phyloP scores from a whole-genome alignment of 2,797 vertebrate species.

The Gymnopithys bicolor region DNA sequence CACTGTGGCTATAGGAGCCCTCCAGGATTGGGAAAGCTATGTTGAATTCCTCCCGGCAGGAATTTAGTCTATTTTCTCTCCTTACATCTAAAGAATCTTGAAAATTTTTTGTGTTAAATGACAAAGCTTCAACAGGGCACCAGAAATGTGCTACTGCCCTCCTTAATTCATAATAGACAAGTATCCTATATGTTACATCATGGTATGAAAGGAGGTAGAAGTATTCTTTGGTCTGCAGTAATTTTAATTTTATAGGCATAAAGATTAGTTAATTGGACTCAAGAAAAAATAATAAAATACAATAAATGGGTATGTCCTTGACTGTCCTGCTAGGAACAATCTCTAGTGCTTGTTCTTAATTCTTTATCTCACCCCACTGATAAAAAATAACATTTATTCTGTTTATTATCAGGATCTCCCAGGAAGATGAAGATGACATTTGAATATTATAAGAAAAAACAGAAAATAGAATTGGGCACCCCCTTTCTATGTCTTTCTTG shows the following conservation, averaged over 20 bases:
- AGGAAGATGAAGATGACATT: not conserved
- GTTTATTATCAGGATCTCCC: rapidly evolving
- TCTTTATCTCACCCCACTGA: not conserved
- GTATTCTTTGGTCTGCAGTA: not conserved
- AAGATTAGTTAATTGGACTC: not conserved
- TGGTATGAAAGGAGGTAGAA: not conserved
- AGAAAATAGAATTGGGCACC: not conserved
- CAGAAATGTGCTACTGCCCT: not conserved
- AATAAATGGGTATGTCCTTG: not conserved
- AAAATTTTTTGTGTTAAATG: not conserved
- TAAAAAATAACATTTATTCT: not conserved
- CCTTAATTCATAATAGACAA: not conserved
- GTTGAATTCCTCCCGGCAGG: constrained; percentile 10
- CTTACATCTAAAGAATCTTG: not conserved
- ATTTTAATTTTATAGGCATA: not conserved
- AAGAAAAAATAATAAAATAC: not conserved
- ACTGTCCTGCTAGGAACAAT: not conserved
- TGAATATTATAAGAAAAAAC: not conserved
- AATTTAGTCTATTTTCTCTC: constrained; percentile 16
- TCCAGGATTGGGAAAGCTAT: constrained; percentile 1
- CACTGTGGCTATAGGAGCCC: not conserved
- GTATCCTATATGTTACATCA: rapidly evolving
- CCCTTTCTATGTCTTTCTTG: not conserved
- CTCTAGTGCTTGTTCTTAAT: not conserved
- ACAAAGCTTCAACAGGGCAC: not conserved